phyloP scores from a whole-genome alignment of 2,113 vertebrate genomes.

The Mobula hypostoma region DNA sequence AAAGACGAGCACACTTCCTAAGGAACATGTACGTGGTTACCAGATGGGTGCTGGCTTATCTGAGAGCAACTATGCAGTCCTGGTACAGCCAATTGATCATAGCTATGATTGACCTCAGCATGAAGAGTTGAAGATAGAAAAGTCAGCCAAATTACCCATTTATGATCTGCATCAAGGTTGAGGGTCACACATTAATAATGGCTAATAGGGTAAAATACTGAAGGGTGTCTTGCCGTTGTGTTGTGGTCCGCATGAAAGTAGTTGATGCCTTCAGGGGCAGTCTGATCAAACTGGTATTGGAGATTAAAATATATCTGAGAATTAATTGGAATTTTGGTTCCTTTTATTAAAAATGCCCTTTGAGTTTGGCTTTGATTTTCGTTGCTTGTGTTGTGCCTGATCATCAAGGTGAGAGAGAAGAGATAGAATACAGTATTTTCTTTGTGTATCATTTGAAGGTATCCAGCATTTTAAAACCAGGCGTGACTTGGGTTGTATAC shows the following conservation, averaged over 20 bases:
- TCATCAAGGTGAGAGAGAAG: not conserved
- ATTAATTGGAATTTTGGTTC: not conserved
- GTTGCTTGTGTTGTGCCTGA: not conserved
- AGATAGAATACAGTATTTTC: not conserved
- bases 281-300: not conserved
- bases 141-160: not conserved
- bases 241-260: no score
- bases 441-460: not conserved
- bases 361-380: not conserved
- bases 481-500: not conserved
- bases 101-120: not conserved
- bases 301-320: slow-evolving; percentile 14
- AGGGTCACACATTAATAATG: not conserved
- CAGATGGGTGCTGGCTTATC: not conserved
- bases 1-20: not conserved
- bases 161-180: not conserved
- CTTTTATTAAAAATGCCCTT: not conserved
- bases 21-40: not conserved
- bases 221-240: not conserved
- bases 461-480: not conserved
- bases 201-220: not conserved
- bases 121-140: not conserved
- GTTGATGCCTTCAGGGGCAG: not conserved
- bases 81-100: not conserved
- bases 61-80: not conserved